Conservation (phyloP, 2,888 invertebrate species). For the Melitaea athalia region DNA sequence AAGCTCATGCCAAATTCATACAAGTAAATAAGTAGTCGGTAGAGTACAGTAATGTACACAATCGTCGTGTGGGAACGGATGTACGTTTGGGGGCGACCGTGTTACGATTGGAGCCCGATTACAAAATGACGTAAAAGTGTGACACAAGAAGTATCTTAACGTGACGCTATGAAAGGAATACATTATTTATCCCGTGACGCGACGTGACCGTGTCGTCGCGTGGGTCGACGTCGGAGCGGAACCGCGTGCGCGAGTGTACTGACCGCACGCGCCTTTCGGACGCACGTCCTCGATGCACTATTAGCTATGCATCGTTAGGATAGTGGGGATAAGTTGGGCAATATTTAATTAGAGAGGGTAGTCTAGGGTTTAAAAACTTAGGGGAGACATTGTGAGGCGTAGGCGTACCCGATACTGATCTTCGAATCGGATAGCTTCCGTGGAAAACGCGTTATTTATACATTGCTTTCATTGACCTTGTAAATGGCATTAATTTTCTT, state of each 20-base stretch:
- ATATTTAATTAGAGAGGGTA: slow-evolving; percentile 40
- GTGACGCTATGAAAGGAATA: slow-evolving; percentile 16
- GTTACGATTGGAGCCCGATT: slow-evolving; percentile 5
- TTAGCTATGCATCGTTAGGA: slow-evolving; percentile 62
- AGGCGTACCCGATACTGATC: not conserved
- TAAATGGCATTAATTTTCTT: not conserved
- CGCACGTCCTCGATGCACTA: slow-evolving; percentile 56
- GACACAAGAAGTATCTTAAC: slow-evolving; percentile 28
- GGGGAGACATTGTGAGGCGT: slow-evolving; percentile 1
- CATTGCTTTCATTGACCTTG: not conserved
- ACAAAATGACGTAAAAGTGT: slow-evolving; percentile 26
- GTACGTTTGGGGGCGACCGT: not conserved
- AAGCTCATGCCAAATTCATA: slow-evolving; percentile 7
- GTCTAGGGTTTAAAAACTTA: slow-evolving; percentile 14
- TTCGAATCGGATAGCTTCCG: not conserved
- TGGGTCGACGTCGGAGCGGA: slow-evolving; percentile 60
- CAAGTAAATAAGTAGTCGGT: not conserved
- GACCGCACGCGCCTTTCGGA: slow-evolving; percentile 68
- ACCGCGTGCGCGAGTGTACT: slow-evolving; percentile 76
- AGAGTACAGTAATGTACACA: not conserved
- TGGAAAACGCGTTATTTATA: not conserved
- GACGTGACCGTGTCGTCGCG: slow-evolving; percentile 59
- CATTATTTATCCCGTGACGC: slow-evolving; percentile 22
- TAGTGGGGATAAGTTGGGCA: slow-evolving; percentile 58
- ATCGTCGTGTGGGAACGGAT: not conserved